A percentile compares a stretch with the other conserved stretches of the same genome.
Evolutionary conservation across 2,888 invertebrate genomes (phyloP).

Genomic region (Salticus scenicus): DNA sequence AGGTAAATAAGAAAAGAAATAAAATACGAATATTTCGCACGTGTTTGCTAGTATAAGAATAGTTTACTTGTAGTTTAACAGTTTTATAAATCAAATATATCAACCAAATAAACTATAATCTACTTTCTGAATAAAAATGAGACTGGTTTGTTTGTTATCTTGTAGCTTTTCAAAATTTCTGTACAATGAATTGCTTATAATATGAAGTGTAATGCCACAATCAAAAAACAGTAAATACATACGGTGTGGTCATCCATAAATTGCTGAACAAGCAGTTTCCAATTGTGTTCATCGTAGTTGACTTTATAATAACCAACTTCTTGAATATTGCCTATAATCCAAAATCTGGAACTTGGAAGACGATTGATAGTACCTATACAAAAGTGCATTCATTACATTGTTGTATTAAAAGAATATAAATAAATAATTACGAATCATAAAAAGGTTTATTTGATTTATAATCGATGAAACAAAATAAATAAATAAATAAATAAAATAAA

Average conservation of each 20-base stretch:
- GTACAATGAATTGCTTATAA: too few species aligned
- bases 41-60: too few species aligned
- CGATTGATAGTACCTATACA: conserved; percentile 43
- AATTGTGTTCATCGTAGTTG: conserved; percentile 76
- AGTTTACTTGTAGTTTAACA: too few species aligned
- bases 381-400: background rate
- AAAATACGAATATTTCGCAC: too few species aligned
- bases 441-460: background rate
- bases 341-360: conserved; percentile 74
- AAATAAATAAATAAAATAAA: conserved; percentile 4
- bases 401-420: background rate
- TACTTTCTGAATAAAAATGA: too few species aligned
- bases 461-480: background rate
- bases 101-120: too few species aligned
- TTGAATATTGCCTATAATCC: conserved; percentile 87
- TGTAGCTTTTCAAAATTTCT: too few species aligned
- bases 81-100: too few species aligned
- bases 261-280: conserved; percentile 76
- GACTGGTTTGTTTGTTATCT: too few species aligned
- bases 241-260: conserved; percentile 79
- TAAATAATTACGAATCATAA: background rate
- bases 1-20: too few species aligned
- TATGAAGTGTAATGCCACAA: too few species aligned
- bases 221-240: too few species aligned
- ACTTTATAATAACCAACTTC: conserved; percentile 81